Base-by-base conservation (phyloP, 2,888 invertebrate genomes). In the Amblyteles armatorius region DNA sequence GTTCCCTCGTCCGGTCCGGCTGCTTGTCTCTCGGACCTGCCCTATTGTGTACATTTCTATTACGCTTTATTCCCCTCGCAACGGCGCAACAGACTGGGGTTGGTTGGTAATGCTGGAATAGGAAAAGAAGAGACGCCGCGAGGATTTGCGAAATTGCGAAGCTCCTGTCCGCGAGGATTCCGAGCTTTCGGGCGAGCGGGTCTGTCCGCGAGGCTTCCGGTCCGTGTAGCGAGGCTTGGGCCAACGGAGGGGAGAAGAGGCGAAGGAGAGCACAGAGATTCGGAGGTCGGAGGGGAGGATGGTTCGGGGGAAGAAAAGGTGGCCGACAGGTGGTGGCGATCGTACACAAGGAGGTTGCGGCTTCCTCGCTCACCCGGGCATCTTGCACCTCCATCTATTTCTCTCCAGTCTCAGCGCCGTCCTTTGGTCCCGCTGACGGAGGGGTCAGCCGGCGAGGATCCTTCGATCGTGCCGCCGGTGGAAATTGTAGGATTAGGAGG, bases 401-500 rank as follows among this genome's bases (percentile, higher is more conserved):
- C 65, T 72, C 65, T 44, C 26, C 55, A 36, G 5, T 29, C 40
- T 29, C 57, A 6, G 22, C 26, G 26, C 40, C 44, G 7, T 52
- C 72, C 52, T 40, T 11, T n/a, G 48, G 9, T 40, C 50, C 29
- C 13, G 73, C 29, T n/a, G 73, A 50, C 79, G 52, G 67, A 57
- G 83, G 79, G 83, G 79, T 83, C 83, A 69, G 63, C 74, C 74
- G 33, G 55, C 33, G n/a, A 19, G 76, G 36, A 71, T 74, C 50
- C 60, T 71, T 52, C 69, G 76, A 77, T 69, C 81, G 85, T 86
- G 85, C 73, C 74, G 44, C 65, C 76, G 19, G 65, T 81, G 77
- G 79, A 87, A 83, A 87, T 87, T 83, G 83, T 85, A 52, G 78
- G 86, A 85, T 87, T 83, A 85, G 82, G 82, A 78, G 80, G 68